Evolutionary conservation across 2,888 invertebrate species (phyloP).

Genomic region (Melanchra persicariae): DNA sequence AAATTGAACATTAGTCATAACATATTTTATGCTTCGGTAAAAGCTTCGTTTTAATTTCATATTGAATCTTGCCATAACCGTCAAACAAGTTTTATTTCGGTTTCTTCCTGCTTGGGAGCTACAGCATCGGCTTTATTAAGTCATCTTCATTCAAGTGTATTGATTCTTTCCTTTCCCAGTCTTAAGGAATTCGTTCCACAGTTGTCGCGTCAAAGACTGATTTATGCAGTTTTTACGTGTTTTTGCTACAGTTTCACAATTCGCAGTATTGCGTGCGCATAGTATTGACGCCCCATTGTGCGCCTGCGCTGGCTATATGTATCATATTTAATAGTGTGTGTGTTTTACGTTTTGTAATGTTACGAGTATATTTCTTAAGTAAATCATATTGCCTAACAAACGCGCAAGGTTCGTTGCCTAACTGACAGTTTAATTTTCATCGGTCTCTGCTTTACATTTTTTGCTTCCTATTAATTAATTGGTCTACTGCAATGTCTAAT

Average conservation of each 20-base stretch:
- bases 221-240: conserved; percentile 60
- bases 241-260: conserved; percentile 63
- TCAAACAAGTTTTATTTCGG: not conserved
- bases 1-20: conserved; percentile 3
- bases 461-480: conserved; percentile 51
- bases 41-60: conserved; percentile 3
- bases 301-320: conserved; percentile 56
- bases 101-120: not conserved
- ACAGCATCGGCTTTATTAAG: not conserved
- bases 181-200: conserved; percentile 42
- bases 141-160: conserved; percentile 13
- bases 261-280: conserved; percentile 56
- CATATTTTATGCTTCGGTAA: not conserved
- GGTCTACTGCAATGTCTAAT: conserved; percentile 20
- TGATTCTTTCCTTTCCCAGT: conserved; percentile 26
- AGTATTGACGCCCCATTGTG: conserved; percentile 68
- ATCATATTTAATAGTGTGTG: conserved; percentile 63
- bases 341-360: conserved; percentile 66
- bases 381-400: conserved; percentile 60
- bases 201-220: conserved; percentile 47
- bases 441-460: conserved; percentile 48
- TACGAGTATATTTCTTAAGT: conserved; percentile 64
- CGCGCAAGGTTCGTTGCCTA: conserved; percentile 54
- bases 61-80: not conserved
- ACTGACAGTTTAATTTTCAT: conserved; percentile 60